Percentiles rank a stretch among this genome's conserved stretches.
phyloP scores from a whole-genome alignment of 2,888 invertebrate genomes.

The Vanessa cardui region DNA sequence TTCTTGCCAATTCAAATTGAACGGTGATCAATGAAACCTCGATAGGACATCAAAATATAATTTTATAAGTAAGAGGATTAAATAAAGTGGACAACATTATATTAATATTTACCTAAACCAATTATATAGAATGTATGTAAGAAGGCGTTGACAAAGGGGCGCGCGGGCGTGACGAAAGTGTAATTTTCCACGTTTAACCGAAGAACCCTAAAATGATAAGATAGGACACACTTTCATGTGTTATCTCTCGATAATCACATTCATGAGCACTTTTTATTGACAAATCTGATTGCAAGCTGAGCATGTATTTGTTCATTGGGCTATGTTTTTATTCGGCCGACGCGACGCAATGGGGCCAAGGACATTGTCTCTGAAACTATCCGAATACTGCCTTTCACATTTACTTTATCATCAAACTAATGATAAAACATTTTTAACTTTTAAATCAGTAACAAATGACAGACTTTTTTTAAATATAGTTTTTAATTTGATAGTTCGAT shows the following conservation, averaged over 20 bases:
- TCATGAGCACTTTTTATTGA: not conserved
- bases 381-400: constrained; percentile 27
- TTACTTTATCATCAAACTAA: constrained; percentile 23
- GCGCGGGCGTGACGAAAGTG: too few species aligned
- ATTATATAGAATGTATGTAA: too few species aligned
- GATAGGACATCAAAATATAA: too few species aligned
- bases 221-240: too few species aligned
- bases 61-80: too few species aligned
- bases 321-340: constrained; percentile 4
- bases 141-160: too few species aligned
- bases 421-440: not conserved
- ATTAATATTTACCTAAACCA: too few species aligned
- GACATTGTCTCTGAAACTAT: constrained; percentile 20
- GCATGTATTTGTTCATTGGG: constrained; percentile 13
- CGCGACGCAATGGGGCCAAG: constrained; percentile 26
- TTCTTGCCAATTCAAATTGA: too few species aligned
- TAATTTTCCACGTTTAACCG: too few species aligned
- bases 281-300: not conserved
- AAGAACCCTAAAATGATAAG: too few species aligned
- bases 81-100: too few species aligned
- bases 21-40: too few species aligned
- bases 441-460: not conserved
- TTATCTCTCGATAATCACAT: not conserved
- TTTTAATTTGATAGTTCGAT: not conserved
- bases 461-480: not conserved